Percentiles rank a stretch among this genome's conserved stretches.
phyloP scores from a whole-genome alignment of 2,113 vertebrate genomes.

The Anser cygnoides region DNA sequence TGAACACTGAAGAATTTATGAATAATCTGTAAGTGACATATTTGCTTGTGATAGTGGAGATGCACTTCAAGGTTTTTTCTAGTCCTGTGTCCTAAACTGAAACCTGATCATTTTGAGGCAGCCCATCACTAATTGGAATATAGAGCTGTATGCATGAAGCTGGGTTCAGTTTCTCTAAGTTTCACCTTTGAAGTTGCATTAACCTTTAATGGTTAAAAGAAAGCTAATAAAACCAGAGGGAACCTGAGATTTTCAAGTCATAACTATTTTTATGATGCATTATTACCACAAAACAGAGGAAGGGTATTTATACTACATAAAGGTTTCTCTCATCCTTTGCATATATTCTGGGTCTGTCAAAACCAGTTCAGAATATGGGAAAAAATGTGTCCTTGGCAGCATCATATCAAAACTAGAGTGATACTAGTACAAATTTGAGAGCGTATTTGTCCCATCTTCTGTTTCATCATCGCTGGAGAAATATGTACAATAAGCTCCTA shows the following conservation, averaged over 20 bases:
- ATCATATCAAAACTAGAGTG: not conserved
- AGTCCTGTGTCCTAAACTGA: not conserved
- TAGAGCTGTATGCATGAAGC: not conserved
- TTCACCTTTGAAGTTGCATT: conserved; percentile 52
- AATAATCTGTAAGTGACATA: not conserved
- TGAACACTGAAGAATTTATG: not conserved
- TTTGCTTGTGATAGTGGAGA: not conserved
- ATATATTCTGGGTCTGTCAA: not conserved
- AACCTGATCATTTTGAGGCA: conserved; percentile 9
- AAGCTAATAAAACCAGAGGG: conserved; percentile 26
- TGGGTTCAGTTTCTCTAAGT: not conserved
- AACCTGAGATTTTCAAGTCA: conserved; percentile 33
- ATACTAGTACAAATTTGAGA: not conserved
- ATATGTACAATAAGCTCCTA: not conserved
- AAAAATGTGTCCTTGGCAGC: not conserved
- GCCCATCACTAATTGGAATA: conserved; percentile 36
- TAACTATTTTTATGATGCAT: conserved; percentile 32
- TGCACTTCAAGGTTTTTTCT: not conserved
- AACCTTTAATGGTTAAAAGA: conserved; percentile 16
- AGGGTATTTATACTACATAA: not conserved
- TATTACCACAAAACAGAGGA: not conserved
- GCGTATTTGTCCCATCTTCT: not conserved
- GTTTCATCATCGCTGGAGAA: not conserved
- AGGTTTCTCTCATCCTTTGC: not conserved
- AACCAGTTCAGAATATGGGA: not conserved